These are phyloP conservation scores for Charanyca ferruginea DNA, from an alignment of 2,888 invertebrate species.

Conservation along the genomic window DNA sequence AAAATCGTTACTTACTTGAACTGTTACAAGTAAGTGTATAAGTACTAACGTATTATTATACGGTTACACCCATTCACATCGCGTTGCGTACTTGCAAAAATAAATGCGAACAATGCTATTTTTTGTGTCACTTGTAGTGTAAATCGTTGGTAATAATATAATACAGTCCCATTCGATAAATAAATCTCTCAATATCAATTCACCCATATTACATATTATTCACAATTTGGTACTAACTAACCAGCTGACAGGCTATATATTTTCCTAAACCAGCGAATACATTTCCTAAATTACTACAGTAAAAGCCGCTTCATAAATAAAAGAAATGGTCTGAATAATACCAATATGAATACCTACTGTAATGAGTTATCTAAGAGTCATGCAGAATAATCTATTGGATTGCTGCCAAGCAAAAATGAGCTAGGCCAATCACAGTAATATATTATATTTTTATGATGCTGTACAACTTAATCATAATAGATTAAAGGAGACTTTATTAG, in stretches of 20 bases:
- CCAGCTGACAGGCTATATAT: constrained; percentile 23
- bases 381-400: constrained; percentile 58
- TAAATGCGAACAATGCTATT: too few species aligned
- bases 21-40: too few species aligned
- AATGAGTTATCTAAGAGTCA: constrained; percentile 57
- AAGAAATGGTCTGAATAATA: constrained; percentile 54
- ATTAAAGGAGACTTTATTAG: constrained; percentile 52
- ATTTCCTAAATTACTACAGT: constrained; percentile 40
- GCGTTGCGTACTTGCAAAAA: too few species aligned
- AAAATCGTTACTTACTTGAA: neutral
- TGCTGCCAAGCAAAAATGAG: constrained; percentile 52
- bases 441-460: constrained; percentile 50
- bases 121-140: too few species aligned
- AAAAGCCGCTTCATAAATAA: constrained; percentile 57
- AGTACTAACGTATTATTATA: too few species aligned
- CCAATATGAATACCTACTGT: constrained; percentile 45
- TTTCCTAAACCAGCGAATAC: constrained; percentile 37
- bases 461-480: constrained; percentile 52
- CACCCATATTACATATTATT: neutral
- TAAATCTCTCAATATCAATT: neutral
- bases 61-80: too few species aligned
- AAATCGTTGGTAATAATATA: too few species aligned
- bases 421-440: constrained; percentile 28
- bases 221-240: constrained; percentile 5
- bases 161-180: too few species aligned